phyloP scores from a whole-genome alignment of 1,140 invertebrate species.

The Euglossa dilemma region DNA sequence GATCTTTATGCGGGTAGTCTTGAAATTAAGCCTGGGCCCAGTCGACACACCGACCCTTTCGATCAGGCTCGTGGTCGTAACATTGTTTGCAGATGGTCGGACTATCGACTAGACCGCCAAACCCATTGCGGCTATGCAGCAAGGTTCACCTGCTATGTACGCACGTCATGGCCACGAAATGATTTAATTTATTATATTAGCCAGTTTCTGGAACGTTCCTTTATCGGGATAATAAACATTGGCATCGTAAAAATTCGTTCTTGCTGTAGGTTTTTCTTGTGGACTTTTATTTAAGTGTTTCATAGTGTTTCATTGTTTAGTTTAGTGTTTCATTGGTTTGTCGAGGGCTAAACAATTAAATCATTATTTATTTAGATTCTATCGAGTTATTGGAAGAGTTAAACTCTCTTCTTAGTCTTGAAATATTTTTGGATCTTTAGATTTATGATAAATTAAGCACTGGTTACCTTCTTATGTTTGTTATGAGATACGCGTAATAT shows the following conservation, averaged over 20 bases:
- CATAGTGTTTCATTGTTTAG: too few relatives aligned
- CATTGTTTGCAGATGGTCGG: slow-evolving; percentile 57
- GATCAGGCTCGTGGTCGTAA: slow-evolving; percentile 53
- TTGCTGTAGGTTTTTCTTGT: too few relatives aligned
- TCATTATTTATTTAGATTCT: too few relatives aligned
- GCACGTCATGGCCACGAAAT: slow-evolving; percentile 28
- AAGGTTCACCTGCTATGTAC: slow-evolving; percentile 33
- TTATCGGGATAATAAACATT: slow-evolving; percentile 19
- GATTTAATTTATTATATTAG: slow-evolving; percentile 47
- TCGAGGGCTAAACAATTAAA: too few relatives aligned
- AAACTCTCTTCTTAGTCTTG: too few relatives aligned
- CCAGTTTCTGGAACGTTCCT: background rate
- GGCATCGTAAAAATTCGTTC: background rate
- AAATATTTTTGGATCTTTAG: too few relatives aligned
- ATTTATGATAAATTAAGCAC: too few relatives aligned
- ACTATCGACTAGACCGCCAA: slow-evolving; percentile 56
- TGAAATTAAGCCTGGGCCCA: slow-evolving; percentile 43
- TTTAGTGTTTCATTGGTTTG: too few relatives aligned
- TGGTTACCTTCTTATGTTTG: too few relatives aligned
- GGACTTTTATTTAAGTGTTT: background rate
- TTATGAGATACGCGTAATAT: too few relatives aligned
- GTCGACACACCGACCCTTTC: slow-evolving; percentile 33
- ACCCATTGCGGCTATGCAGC: slow-evolving; percentile 47
- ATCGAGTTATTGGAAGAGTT: too few relatives aligned
- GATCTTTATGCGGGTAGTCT: slow-evolving; percentile 6